Percentiles rank a stretch among this genome's conserved stretches.
Evolutionary conservation across 1,140 invertebrate genomes (phyloP).

Genomic region (Halyomorpha halys): DNA sequence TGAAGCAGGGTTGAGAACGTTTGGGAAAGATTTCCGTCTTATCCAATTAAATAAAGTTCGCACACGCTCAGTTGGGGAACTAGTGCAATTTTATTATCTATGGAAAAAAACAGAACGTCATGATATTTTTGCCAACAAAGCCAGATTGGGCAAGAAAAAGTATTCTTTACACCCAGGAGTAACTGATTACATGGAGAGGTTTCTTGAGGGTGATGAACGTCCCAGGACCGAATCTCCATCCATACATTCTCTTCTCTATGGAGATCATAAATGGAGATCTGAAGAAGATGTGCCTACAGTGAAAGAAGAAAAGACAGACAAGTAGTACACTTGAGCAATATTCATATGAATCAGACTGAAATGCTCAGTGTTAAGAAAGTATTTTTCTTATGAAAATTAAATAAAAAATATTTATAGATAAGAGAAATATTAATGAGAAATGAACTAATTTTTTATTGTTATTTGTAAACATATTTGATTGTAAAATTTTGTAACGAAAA

Average conservation of each 20-base stretch:
- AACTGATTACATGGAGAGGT: constrained; percentile 82
- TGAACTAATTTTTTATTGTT: no score
- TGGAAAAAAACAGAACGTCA: constrained; percentile 99
- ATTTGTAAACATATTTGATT: no score
- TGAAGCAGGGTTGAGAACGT: constrained; percentile 82
- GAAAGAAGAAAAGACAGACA: constrained; percentile 4
- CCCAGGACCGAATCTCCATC: constrained; percentile 37
- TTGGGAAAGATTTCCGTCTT: constrained; percentile 91
- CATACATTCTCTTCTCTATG: constrained; percentile 47
- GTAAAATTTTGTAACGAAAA: no score
- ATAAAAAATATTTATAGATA: no score
- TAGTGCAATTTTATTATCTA: constrained; percentile 96
- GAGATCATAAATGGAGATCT: constrained; percentile 44
- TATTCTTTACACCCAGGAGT: constrained; percentile 73
- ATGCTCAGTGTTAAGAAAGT: no score
- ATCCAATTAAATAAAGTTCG: constrained; percentile 90
- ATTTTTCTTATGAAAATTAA: no score
- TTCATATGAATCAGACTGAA: no score
- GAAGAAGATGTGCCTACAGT: constrained; percentile 8
- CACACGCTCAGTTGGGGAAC: constrained; percentile 88
- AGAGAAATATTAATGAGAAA: no score
- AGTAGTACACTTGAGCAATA: no score
- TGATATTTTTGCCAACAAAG: constrained; percentile 77
- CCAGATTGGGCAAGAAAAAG: constrained; percentile 74
- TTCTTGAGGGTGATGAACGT: constrained; percentile 66